phyloP scores from a whole-genome alignment of 2,797 vertebrate species.

The Capromys pilorides region DNA sequence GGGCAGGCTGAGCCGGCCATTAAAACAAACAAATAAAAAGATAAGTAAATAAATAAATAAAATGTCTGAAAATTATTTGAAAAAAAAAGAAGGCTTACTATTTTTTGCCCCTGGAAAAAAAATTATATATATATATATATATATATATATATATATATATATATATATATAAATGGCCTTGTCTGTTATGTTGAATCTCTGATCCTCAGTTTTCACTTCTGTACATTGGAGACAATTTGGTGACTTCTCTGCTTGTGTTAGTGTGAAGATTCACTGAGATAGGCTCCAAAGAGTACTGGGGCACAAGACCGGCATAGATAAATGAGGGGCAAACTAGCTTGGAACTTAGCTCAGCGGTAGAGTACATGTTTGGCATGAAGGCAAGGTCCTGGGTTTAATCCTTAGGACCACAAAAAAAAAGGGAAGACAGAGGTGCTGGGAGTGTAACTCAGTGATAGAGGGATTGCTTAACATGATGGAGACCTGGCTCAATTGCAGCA shows the following conservation, averaged over 20 bases:
- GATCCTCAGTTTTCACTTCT: constrained; percentile 34
- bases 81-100: too few relatives aligned
- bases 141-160: too few relatives aligned
- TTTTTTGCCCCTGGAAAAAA: too few relatives aligned
- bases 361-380: neutral
- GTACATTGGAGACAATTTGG: neutral
- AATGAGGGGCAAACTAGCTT: neutral
- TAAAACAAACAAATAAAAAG: too few relatives aligned
- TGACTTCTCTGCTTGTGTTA: neutral
- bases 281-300: neutral
- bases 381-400: neutral
- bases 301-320: neutral
- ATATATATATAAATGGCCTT: neutral
- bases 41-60: too few relatives aligned
- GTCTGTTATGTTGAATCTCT: neutral
- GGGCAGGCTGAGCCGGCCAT: too few relatives aligned
- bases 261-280: neutral
- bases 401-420: neutral
- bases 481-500: neutral
- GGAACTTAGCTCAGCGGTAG: neutral
- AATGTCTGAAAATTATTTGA: too few relatives aligned
- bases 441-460: neutral
- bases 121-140: too few relatives aligned
- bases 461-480: neutral
- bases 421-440: neutral